A percentile compares a stretch with the other conserved stretches of the same genome.
Conservation (phyloP, 2,888 invertebrate genomes). For the Drosophila rellima region DNA sequence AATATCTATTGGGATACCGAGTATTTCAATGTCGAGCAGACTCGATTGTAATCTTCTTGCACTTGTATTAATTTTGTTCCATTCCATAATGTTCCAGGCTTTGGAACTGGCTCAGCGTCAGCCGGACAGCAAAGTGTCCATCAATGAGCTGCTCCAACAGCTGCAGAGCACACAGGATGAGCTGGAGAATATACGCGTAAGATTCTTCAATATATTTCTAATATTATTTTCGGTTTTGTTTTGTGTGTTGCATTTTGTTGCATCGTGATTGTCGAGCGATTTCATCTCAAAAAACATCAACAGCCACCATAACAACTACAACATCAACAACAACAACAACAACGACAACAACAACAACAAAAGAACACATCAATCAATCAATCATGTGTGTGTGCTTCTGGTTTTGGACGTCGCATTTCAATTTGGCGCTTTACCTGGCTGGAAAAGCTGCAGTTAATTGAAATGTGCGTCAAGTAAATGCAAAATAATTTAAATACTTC, state of each 20-base stretch:
- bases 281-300: conserved; percentile 24
- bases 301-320: conserved; percentile 15
- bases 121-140: conserved; percentile 90
- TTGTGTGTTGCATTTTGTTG: conserved; percentile 85
- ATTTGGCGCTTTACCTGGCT: conserved; percentile 73
- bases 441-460: conserved; percentile 76
- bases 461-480: conserved; percentile 50
- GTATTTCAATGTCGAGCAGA: not conserved
- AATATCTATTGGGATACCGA: not conserved
- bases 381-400: conserved; percentile 22
- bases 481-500: conserved; percentile 6
- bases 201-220: conserved; percentile 85
- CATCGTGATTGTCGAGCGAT: conserved; percentile 69
- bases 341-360: conserved; percentile 13
- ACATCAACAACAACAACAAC: conserved; percentile 25
- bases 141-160: conserved; percentile 93
- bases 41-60: not conserved
- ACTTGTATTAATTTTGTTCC: not conserved
- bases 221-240: conserved; percentile 84
- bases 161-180: conserved; percentile 94
- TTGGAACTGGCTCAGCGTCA: conserved; percentile 87
- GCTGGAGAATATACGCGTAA: conserved; percentile 95
- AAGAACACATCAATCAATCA: conserved; percentile 26
- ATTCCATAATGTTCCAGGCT: conserved; percentile 68
- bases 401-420: conserved; percentile 46